Conservation (phyloP, 1,140 invertebrate genomes). For the Mizuhopecten yessoensis region DNA sequence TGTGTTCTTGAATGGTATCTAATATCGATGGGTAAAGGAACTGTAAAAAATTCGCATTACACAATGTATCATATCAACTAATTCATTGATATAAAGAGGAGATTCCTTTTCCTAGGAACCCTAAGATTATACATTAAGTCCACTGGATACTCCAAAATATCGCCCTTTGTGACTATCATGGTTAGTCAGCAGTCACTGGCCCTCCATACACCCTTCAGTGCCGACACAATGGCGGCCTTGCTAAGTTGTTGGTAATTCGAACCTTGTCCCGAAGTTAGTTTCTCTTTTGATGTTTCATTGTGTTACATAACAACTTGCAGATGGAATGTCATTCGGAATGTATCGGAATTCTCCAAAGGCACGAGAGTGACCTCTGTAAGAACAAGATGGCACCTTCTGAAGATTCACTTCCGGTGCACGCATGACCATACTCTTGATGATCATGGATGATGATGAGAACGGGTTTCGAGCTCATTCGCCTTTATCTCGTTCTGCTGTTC, state of each 20-base stretch:
- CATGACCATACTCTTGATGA: neutral
- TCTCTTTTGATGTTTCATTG: constrained; percentile 27
- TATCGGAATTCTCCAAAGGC: constrained; percentile 13
- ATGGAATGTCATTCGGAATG: constrained; percentile 26
- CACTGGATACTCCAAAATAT: neutral
- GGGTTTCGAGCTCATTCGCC: neutral
- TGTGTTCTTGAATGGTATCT: no score
- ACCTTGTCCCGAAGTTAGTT: neutral
- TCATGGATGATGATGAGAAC: neutral
- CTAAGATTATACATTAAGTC: neutral
- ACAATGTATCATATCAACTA: no score
- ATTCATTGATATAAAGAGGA: neutral
- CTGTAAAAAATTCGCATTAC: no score
- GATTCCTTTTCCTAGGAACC: neutral
- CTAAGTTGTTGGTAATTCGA: constrained; percentile 18
- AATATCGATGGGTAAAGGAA: no score
- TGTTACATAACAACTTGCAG: constrained; percentile 24
- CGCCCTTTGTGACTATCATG: neutral
- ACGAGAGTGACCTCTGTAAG: neutral
- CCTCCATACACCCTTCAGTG: neutral
- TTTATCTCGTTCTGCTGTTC: constrained; percentile 23
- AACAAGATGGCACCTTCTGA: neutral
- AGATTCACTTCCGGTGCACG: constrained; percentile 4
- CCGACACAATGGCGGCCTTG: constrained; percentile 36
- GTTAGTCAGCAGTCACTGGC: neutral